phyloP scores from a whole-genome alignment of 2,888 invertebrate species.

The Andrena camellia region DNA sequence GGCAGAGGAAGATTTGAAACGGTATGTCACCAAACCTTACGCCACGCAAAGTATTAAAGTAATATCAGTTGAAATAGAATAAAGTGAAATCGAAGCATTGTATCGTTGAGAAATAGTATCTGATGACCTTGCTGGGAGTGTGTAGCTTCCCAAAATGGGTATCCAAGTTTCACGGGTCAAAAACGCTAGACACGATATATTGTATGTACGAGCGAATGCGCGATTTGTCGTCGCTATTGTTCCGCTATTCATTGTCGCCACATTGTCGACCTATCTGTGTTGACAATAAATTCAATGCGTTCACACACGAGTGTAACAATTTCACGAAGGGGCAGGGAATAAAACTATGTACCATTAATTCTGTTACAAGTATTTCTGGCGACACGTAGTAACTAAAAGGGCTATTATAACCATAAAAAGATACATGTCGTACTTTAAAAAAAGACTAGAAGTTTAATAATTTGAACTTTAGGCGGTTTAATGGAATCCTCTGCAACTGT shows the following conservation, averaged over 20 bases:
- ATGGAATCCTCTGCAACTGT: no score
- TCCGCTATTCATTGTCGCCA: slow-evolving; percentile 57
- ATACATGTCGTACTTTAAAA: no score
- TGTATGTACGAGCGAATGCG: slow-evolving; percentile 29
- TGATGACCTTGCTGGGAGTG: not conserved
- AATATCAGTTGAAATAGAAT: no score
- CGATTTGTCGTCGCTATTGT: slow-evolving; percentile 47
- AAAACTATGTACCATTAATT: slow-evolving; percentile 29
- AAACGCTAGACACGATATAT: slow-evolving; percentile 32
- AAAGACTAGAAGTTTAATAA: no score
- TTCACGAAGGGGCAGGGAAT: slow-evolving; percentile 45
- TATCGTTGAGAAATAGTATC: slow-evolving; percentile 1
- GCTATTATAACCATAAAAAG: no score
- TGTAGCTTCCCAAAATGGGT: not conserved
- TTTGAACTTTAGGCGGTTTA: no score
- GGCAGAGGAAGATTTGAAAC: no score
- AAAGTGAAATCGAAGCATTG: not conserved
- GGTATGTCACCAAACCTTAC: no score
- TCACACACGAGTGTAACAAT: slow-evolving; percentile 49
- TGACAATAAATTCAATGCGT: slow-evolving; percentile 56
- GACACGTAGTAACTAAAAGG: not conserved
- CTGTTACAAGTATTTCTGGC: slow-evolving; percentile 3
- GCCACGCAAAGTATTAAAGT: no score
- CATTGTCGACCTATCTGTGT: slow-evolving; percentile 48
- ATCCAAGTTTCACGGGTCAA: slow-evolving; percentile 14